These are phyloP conservation scores for Drosophila gaucha DNA, from an alignment of 2,888 invertebrate genomes.

Conservation along the genomic window DNA sequence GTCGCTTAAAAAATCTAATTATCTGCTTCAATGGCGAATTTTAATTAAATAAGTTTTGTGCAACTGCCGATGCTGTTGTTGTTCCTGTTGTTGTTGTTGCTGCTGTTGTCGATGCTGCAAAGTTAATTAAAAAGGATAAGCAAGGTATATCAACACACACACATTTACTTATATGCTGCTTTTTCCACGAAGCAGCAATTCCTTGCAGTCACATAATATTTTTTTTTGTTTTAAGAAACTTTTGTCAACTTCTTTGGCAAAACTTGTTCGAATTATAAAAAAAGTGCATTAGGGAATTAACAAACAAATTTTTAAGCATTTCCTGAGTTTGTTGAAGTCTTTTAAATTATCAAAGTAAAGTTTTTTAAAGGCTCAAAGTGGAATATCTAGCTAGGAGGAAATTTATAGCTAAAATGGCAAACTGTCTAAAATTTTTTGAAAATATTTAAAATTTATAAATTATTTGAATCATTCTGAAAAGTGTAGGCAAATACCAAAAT, in stretches of 20 bases:
- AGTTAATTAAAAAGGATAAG: constrained; percentile 73
- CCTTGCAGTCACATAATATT: constrained; percentile 10
- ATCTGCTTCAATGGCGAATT: constrained; percentile 71
- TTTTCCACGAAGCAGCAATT: not conserved
- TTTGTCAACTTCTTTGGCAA: constrained; percentile 6
- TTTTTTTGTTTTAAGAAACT: constrained; percentile 15
- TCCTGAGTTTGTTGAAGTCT: not conserved
- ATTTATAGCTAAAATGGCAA: too few relatives aligned
- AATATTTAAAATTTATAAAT: too few relatives aligned
- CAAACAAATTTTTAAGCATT: constrained; percentile 2
- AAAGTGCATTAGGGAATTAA: not conserved
- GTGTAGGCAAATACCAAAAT: too few relatives aligned
- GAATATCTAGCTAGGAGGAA: not conserved
- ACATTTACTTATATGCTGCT: not conserved
- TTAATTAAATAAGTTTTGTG: constrained; percentile 77
- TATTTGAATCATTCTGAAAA: too few relatives aligned
- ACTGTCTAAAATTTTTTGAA: too few relatives aligned
- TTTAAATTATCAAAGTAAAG: not conserved
- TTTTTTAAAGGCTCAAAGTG: not conserved
- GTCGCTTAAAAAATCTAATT: constrained; percentile 65
- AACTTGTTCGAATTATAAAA: constrained; percentile 1
- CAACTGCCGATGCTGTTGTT: constrained; percentile 30
- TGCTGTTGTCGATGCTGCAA: constrained; percentile 47
- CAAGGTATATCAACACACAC: constrained; percentile 28
- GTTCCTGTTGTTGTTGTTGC: constrained; percentile 24